Evolutionary conservation across 1,140 invertebrate genomes (phyloP).

Genomic region (Drosophila nebulosa): DNA sequence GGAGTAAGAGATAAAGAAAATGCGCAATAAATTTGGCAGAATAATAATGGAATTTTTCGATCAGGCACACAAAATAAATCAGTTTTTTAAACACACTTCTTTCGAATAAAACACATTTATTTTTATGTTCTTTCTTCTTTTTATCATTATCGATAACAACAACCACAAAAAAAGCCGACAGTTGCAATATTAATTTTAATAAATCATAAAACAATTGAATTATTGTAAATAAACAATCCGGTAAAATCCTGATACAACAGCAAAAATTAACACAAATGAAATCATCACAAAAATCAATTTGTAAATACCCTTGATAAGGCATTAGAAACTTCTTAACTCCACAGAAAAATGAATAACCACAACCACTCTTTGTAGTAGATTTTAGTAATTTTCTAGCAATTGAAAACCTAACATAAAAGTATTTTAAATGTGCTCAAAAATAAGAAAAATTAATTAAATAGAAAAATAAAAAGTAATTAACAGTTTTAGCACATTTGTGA

Average conservation of each 20-base stretch:
- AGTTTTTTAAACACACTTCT: constrained; percentile 17
- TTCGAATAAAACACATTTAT: neutral
- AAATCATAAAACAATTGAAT: constrained; percentile 14
- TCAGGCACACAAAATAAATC: constrained; percentile 20
- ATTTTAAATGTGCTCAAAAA: constrained; percentile 73
- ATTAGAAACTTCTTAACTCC: constrained; percentile 66
- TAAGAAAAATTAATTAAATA: constrained; percentile 14
- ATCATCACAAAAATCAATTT: constrained; percentile 34
- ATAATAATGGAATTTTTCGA: constrained; percentile 6
- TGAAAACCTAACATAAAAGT: constrained; percentile 54
- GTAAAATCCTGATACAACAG: neutral
- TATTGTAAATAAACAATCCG: constrained; percentile 37
- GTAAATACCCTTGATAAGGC: constrained; percentile 62
- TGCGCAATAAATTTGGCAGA: constrained; percentile 37
- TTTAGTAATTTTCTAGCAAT: constrained; percentile 61
- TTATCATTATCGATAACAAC: neutral
- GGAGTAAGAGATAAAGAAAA: constrained; percentile 55
- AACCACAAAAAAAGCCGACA: neutral
- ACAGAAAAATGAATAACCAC: constrained; percentile 34
- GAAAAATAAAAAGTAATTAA: constrained; percentile 22
- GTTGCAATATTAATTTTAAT: neutral
- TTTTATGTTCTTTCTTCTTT: neutral
- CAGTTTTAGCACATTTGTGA: constrained; percentile 43
- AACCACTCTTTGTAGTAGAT: constrained; percentile 56
- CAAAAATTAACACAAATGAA: neutral